Evolutionary conservation across 2,113 vertebrate species (phyloP).

Genomic region (Menidia beryllina): DNA sequence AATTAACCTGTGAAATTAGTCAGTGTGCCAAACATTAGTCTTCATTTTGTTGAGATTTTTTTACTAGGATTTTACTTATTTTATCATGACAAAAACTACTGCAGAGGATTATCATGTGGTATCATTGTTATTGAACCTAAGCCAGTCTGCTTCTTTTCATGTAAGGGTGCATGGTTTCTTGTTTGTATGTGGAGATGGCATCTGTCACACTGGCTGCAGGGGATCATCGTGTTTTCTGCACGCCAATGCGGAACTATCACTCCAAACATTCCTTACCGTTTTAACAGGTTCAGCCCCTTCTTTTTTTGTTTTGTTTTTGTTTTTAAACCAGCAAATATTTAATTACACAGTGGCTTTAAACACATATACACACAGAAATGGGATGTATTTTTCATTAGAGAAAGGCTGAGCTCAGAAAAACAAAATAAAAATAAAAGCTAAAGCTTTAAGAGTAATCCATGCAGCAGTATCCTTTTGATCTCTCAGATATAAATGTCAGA

Average conservation of each 20-base stretch:
- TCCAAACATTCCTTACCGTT: slow-evolving; percentile 39
- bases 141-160: slow-evolving; percentile 24
- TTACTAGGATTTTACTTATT: slow-evolving; percentile 16
- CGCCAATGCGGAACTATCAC: slow-evolving; percentile 56
- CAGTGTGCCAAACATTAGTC: neutral
- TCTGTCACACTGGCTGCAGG: slow-evolving; percentile 64
- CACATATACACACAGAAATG: neutral
- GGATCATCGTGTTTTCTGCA: slow-evolving; percentile 48
- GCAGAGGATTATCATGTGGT: slow-evolving; percentile 20
- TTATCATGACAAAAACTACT: slow-evolving; percentile 23
- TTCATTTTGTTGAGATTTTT: slow-evolving; percentile 26
- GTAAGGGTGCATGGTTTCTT: slow-evolving; percentile 16
- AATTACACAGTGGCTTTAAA: slow-evolving; percentile 12
- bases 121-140: slow-evolving; percentile 12
- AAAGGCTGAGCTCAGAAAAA: slow-evolving; percentile 27
- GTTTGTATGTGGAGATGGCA: slow-evolving; percentile 36
- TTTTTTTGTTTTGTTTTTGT: slow-evolving; percentile 12
- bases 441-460: slow-evolving; percentile 40
- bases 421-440: slow-evolving; percentile 35
- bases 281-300: slow-evolving; percentile 28
- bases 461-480: slow-evolving; percentile 41
- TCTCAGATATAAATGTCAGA: slow-evolving; percentile 15
- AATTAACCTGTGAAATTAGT: slow-evolving; percentile 20
- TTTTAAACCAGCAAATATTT: slow-evolving; percentile 13
- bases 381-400: slow-evolving; percentile 14